Evolutionary conservation across 2,113 vertebrate species (phyloP), one percentile per base, ranked within the genome.

Genomic region (Corydoras maculifer): DNA sequence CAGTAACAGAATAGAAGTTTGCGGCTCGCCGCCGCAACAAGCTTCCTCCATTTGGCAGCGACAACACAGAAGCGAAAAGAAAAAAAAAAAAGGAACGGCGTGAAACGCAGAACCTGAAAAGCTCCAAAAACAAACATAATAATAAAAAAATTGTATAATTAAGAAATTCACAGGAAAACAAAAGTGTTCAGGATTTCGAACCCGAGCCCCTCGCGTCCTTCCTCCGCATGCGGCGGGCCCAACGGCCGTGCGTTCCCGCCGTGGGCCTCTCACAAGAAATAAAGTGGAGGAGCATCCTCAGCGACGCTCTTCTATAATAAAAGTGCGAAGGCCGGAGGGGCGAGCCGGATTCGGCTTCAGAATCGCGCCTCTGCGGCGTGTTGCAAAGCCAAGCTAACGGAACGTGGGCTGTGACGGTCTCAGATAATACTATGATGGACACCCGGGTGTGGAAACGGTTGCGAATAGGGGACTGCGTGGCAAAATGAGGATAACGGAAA

Each of bases 101-200:
- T 78, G 83, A 87, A 79, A 77, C 35, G 79, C 72, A 82, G 78
- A 80, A 73, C 80, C 74, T 86, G 58, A 85, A 86, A 80, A 82
- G 18, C 1, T 25, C 18, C 65, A 79, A 83, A 83, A 29, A 58
- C 85, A 85, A 83, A 81, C 67, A 78, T 82, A 82, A 86, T 75
- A 74, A 63, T 50, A 58, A 82, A 84, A 75, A 78, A 79, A 81
- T 25, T 1, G 18, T 25, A 75, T 82, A 87, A 76, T 80, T 54
- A 82, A 86, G 79, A 84, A 88, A 85, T 90, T 90, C 90, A 91
- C 90, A 90, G 86, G 83, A 83, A 83, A 85, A 85, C 80, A 84
- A 82, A 82, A 73, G 54, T 57, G 13, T 57, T 53, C 35, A 4
- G 18, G 18, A 25, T 25, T 25, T 25, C 18, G 18, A 25, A 25